Evolutionary conservation across 2,113 vertebrate genomes (phyloP).

Genomic region (Neodon shergylaensis): DNA sequence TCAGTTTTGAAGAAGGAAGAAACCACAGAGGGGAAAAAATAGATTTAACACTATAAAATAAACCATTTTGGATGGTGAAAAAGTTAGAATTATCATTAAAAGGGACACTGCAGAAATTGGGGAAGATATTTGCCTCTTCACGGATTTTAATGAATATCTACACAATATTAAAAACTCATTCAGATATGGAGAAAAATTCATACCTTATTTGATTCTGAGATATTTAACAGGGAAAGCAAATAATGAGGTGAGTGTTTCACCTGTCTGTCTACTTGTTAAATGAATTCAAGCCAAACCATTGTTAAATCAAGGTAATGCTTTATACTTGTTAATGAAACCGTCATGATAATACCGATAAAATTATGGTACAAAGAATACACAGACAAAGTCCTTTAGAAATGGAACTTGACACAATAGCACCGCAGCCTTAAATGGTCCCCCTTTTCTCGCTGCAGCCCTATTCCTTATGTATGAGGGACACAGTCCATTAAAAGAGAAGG

Average conservation of each 20-base stretch:
- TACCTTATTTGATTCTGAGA: constrained; percentile 49
- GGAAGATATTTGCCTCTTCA: constrained; percentile 35
- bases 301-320: constrained; percentile 47
- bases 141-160: constrained; percentile 48
- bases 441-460: neutral
- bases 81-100: constrained; percentile 60
- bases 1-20: constrained; percentile 53
- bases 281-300: constrained; percentile 52
- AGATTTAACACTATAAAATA: constrained; percentile 43
- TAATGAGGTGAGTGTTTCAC: constrained; percentile 42
- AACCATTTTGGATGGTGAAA: constrained; percentile 32
- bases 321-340: constrained; percentile 46
- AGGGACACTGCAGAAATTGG: neutral
- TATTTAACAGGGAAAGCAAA: constrained; percentile 56
- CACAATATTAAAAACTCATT: constrained; percentile 18
- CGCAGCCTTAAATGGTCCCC: neutral
- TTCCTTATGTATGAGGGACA: neutral
- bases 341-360: constrained; percentile 39
- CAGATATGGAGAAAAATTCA: constrained; percentile 53
- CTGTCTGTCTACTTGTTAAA: constrained; percentile 13
- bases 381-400: constrained; percentile 36
- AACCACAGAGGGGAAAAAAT: constrained; percentile 16
- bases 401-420: neutral
- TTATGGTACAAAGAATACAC: neutral
- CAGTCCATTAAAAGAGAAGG: constrained; percentile 33